Base-by-base conservation (phyloP, 2,888 invertebrate species). In the Villa cingulata region DNA sequence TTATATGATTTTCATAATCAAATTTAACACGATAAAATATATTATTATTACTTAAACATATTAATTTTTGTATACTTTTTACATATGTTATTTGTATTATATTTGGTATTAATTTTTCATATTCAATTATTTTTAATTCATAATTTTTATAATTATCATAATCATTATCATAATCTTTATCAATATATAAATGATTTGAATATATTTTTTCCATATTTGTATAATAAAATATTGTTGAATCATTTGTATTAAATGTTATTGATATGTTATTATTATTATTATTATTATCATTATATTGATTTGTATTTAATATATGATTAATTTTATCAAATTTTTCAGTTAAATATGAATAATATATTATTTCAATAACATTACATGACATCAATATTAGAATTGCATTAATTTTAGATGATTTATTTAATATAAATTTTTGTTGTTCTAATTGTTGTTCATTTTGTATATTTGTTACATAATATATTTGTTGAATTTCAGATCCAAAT, bases 11-110 rank as follows among this genome's bases (percentile, higher is more conserved):
- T n/a, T n/a, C n/a, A n/a, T n/a, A n/a, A n/a, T 15, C 18, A 36
- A 62, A 61, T n/a, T 50, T 50, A 6, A 60, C 49, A 34, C 57
- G 55, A 53, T 66, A 64, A 42, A 68, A 67, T 12, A 67, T 60
- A 42, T 68, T 68, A 48, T 68, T 68, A 36, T 60, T 59, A 47
- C 62, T 65, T 14, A 68, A 53, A 29, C 66, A 67, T 32, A 68
- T 58, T 17, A 68, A 51, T 45, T 59, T 61, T 6, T 59, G 51
- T 18, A 58, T 57, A 14, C 57, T 54, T 15, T 58, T 54, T 4
- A 63, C 57, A 60, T 62, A 68, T 2, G 65, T 65, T 40, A 66
- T 58, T 4, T 61, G 64, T 17, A 62, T 54, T 51, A 68, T 64
- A 2, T 63, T 65, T 2, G 58, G 50, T 5, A 66, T 54, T 4